These are phyloP conservation scores for Drosophila peninsularis DNA, from an alignment of 2,888 invertebrate genomes.

Conservation along the genomic window DNA sequence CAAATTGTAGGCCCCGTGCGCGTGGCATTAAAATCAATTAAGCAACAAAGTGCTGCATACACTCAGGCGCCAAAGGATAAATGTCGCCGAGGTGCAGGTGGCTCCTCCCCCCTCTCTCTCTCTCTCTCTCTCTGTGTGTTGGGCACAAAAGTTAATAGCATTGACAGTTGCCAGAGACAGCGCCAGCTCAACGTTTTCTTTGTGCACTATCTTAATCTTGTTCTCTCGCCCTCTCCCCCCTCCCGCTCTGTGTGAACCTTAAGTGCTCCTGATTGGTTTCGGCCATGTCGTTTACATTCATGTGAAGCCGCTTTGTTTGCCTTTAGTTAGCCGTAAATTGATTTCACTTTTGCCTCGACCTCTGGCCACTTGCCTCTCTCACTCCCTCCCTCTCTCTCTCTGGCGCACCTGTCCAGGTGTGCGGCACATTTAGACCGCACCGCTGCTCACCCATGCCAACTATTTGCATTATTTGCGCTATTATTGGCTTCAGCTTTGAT, in stretches of 20 bases:
- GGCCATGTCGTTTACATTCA: conserved; percentile 54
- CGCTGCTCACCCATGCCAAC: background rate
- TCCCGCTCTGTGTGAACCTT: conserved; percentile 22
- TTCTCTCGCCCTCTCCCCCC: background rate
- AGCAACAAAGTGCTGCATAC: conserved; percentile 79
- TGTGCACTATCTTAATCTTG: conserved; percentile 49
- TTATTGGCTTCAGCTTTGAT: conserved; percentile 13
- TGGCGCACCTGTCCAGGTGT: conserved; percentile 2
- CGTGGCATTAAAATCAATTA: conserved; percentile 81
- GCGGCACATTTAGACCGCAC: too few species aligned
- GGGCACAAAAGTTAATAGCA: conserved; percentile 69
- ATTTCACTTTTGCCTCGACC: conserved; percentile 32
- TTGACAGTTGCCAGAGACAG: conserved; percentile 71
- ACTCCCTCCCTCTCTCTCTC: background rate
- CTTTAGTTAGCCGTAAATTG: conserved; percentile 51
- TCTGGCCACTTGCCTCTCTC: background rate
- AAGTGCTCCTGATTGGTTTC: conserved; percentile 68
- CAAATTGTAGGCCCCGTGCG: conserved; percentile 60
- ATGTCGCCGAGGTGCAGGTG: conserved; percentile 55
- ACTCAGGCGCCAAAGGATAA: conserved; percentile 65
- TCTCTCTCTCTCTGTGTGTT: background rate
- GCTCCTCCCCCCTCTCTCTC: background rate
- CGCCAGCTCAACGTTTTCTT: conserved; percentile 43
- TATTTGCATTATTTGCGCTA: conserved; percentile 6
- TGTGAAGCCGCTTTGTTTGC: conserved; percentile 57